These are phyloP conservation scores for Emmelina monodactyla DNA, from an alignment of 2,888 invertebrate species.

Conservation along the genomic window DNA sequence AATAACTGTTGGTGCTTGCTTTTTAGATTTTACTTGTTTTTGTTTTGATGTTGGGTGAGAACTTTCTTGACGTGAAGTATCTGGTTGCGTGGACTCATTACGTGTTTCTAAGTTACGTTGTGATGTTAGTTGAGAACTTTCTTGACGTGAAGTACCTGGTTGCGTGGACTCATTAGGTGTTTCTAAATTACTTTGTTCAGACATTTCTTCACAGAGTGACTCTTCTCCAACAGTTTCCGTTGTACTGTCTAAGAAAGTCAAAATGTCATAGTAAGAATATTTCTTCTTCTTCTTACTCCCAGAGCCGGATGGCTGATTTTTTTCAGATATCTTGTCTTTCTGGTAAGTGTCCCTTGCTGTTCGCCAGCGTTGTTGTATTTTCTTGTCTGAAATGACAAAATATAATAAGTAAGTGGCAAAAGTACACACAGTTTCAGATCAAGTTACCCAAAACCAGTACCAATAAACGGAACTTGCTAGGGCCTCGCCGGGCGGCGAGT, in stretches of 20 bases:
- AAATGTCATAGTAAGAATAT: constrained; percentile 16
- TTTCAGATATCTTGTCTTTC: constrained; percentile 17
- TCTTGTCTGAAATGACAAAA: constrained; percentile 8
- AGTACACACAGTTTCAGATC: too few species aligned
- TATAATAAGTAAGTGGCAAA: too few species aligned
- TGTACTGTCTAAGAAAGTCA: constrained; percentile 17
- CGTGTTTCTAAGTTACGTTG: too few species aligned
- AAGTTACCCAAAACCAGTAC: too few species aligned
- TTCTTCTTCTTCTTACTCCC: constrained; percentile 15
- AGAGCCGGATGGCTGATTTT: constrained; percentile 18
- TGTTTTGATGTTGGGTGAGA: constrained; percentile 8
- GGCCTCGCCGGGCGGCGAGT: too few species aligned
- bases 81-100: too few species aligned
- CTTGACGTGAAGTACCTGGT: too few species aligned
- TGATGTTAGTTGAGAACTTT: too few species aligned
- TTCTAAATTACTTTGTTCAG: constrained; percentile 17
- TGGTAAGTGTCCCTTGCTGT: constrained; percentile 18
- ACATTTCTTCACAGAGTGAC: too few species aligned
- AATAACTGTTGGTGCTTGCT: constrained; percentile 17
- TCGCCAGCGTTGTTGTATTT: constrained; percentile 16
- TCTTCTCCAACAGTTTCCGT: constrained; percentile 14
- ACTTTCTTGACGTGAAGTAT: too few species aligned
- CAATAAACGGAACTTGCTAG: too few species aligned
- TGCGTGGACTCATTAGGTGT: constrained; percentile 17
- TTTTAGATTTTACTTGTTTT: constrained; percentile 17